These are phyloP conservation scores for Zaprionus gabonicus DNA, from an alignment of 1,140 invertebrate species.

Conservation along the genomic window DNA sequence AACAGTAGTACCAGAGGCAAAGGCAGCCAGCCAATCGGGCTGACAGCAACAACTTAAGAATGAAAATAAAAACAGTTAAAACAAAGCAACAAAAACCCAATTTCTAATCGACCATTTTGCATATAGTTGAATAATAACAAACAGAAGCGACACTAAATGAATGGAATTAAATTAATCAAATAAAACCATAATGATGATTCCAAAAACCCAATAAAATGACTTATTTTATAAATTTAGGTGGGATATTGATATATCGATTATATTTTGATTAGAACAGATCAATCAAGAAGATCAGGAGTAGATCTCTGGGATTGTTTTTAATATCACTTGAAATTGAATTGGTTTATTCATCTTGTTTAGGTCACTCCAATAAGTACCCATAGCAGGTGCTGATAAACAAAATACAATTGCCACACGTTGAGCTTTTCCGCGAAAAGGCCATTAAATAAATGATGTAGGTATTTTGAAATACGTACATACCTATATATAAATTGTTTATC, in stretches of 20 bases:
- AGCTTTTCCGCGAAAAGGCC: constrained; percentile 14
- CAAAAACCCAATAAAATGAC: constrained; percentile 28
- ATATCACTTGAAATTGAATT: not conserved
- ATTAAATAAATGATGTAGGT: constrained; percentile 22
- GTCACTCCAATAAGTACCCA: not conserved
- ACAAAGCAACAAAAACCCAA: constrained; percentile 49
- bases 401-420: not conserved
- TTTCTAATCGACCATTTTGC: constrained; percentile 81
- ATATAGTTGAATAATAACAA: constrained; percentile 78
- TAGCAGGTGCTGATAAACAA: not conserved
- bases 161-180: constrained; percentile 81
- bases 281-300: not conserved
- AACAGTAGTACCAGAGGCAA: not conserved
- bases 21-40: constrained; percentile 12
- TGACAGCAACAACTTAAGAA: constrained; percentile 40
- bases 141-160: constrained; percentile 68
- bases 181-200: constrained; percentile 71
- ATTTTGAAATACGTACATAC: not conserved
- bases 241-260: not conserved
- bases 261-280: not conserved
- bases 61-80: constrained; percentile 24
- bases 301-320: not conserved
- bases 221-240: not conserved
- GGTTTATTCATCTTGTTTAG: not conserved
- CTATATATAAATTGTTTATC: constrained; percentile 7